phyloP scores from a whole-genome alignment of 2,113 vertebrate species.

The Lepidothrix coronata region DNA sequence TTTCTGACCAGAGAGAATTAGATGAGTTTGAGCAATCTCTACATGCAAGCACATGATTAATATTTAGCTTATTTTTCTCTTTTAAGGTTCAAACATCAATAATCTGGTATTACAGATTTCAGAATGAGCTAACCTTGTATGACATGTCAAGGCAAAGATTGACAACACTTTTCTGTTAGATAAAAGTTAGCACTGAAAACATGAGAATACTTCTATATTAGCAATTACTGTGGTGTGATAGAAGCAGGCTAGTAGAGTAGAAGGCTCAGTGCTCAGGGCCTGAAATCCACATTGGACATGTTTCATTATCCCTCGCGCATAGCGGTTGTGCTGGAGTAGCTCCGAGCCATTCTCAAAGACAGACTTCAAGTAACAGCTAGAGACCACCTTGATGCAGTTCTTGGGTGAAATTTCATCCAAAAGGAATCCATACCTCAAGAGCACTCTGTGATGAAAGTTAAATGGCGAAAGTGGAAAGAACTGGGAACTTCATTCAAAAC shows the following conservation, averaged over 20 bases:
- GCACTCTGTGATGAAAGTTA: background rate
- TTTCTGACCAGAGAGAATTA: background rate
- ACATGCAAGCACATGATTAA: background rate
- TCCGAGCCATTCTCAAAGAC: background rate
- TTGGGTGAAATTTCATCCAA: background rate
- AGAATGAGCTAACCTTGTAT: background rate
- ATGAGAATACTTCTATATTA: background rate
- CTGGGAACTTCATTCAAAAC: background rate
- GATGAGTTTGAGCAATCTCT: background rate
- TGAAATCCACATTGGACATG: background rate
- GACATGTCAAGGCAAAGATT: background rate
- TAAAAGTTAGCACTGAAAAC: background rate
- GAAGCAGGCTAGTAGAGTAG: background rate
- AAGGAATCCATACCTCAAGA: background rate
- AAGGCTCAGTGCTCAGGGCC: fast-evolving
- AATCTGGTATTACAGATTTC: background rate
- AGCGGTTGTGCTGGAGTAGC: background rate
- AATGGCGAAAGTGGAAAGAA: background rate
- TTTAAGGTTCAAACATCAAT: background rate
- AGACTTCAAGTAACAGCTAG: background rate
- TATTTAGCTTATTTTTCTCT: background rate
- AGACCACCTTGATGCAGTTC: background rate
- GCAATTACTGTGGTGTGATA: background rate
- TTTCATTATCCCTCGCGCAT: background rate
- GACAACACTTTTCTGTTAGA: background rate